phyloP scores from a whole-genome alignment of 2,888 invertebrate genomes.

The Aleiodes leptofemur region DNA sequence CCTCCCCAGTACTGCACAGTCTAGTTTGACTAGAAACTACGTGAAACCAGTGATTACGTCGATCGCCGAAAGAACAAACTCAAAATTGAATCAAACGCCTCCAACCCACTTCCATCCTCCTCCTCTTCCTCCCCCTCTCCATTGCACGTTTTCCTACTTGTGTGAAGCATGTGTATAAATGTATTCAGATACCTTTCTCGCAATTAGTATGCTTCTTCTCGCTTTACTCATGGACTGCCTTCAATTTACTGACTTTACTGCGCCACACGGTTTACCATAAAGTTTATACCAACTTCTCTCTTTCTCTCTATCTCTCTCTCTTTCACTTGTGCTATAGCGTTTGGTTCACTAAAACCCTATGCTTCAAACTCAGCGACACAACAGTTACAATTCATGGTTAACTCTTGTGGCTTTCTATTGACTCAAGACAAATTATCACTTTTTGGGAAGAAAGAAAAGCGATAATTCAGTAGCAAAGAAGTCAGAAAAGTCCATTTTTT shows the following conservation, averaged over 20 bases:
- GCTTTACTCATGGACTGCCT: constrained; percentile 54
- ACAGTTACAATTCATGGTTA: constrained; percentile 44
- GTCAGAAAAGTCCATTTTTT: too few species aligned
- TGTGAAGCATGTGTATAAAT: background rate
- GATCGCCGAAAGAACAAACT: constrained; percentile 74
- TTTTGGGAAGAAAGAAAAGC: background rate
- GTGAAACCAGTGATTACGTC: constrained; percentile 72
- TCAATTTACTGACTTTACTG: constrained; percentile 68
- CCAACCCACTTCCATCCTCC: constrained; percentile 39
- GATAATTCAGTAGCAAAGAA: background rate
- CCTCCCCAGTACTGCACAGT: constrained; percentile 46
- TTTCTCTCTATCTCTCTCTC: too few species aligned
- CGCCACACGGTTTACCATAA: constrained; percentile 69
- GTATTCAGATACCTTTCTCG: background rate
- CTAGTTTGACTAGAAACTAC: constrained; percentile 64
- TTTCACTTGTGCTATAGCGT: too few species aligned
- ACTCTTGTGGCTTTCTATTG: constrained; percentile 22
- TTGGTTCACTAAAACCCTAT: constrained; percentile 28
- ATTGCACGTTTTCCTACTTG: constrained; percentile 1
- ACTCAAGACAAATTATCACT: constrained; percentile 26
- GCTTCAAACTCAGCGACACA: constrained; percentile 57
- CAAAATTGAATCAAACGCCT: constrained; percentile 71
- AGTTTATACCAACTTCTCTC: constrained; percentile 67
- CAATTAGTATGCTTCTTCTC: constrained; percentile 44
- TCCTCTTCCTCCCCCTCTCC: background rate